Conservation (phyloP, 1,140 invertebrate genomes). For the Aphis craccivora region DNA sequence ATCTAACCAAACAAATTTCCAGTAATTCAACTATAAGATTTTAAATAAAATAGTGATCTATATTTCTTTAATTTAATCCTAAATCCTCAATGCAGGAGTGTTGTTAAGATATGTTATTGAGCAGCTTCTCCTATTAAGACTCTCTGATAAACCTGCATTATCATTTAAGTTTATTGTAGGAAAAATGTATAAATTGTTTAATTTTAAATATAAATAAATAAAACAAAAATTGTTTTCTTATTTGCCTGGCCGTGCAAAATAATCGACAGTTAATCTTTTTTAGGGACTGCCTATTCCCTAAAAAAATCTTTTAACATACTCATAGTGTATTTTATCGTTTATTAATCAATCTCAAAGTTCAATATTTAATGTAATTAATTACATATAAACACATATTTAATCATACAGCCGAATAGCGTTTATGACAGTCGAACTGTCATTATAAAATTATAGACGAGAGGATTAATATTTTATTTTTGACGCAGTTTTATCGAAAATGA, state of each 20-base stretch:
- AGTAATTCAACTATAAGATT: no score
- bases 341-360: no score
- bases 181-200: no score
- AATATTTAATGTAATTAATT: neutral
- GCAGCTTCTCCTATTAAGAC: no score
- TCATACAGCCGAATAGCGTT: neutral
- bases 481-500: neutral
- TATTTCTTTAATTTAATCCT: no score
- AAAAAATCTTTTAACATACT: neutral
- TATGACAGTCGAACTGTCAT: neutral
- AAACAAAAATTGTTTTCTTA: neutral
- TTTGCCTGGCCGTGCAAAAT: neutral
- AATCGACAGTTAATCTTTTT: neutral
- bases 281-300: neutral
- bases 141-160: no score
- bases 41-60: no score
- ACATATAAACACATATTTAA: neutral
- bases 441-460: neutral
- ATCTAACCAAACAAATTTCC: no score
- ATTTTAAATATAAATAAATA: no score
- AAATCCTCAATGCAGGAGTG: no score
- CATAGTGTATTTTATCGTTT: neutral
- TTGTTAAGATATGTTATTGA: no score
- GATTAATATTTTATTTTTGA: neutral
- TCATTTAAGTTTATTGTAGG: no score